Percentiles rank a stretch among this genome's conserved stretches.
phyloP scores from a whole-genome alignment of 2,113 vertebrate species.

The Mus musculus region DNA sequence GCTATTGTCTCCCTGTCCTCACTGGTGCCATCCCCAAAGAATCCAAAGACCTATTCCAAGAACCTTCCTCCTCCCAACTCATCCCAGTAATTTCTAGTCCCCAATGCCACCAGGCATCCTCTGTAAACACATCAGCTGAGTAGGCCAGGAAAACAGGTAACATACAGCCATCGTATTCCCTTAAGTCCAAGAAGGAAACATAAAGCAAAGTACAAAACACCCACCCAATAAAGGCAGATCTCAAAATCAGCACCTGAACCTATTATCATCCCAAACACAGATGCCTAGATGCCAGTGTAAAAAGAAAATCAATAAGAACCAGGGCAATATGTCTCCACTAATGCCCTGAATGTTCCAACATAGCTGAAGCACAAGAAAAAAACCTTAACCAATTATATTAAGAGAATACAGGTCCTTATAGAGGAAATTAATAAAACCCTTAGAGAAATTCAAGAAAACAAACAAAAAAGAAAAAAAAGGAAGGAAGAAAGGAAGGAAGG shows the following conservation, averaged over 20 bases:
- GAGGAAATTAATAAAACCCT: neutral
- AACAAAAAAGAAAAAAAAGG: neutral
- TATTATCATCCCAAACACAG: neutral
- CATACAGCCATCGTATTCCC: neutral
- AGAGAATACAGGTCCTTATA: neutral
- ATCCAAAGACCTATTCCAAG: neutral
- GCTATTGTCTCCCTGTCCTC: neutral
- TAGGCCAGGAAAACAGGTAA: neutral
- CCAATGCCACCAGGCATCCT: neutral
- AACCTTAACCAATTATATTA: neutral
- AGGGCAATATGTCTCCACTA: neutral
- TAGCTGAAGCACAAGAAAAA: neutral
- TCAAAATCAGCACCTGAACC: neutral
- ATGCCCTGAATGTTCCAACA: neutral
- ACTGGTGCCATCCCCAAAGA: neutral
- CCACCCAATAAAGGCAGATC: neutral
- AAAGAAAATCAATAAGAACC: neutral
- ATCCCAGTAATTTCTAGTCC: neutral
- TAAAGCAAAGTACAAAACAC: neutral
- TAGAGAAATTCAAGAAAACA: neutral
- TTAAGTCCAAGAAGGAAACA: neutral
- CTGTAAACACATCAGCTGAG: neutral
- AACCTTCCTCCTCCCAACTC: neutral
- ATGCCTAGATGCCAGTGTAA: neutral
- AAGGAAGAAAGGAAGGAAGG: neutral